phyloP scores from a whole-genome alignment of 1,140 invertebrate genomes.

The Drosophila busckii region DNA sequence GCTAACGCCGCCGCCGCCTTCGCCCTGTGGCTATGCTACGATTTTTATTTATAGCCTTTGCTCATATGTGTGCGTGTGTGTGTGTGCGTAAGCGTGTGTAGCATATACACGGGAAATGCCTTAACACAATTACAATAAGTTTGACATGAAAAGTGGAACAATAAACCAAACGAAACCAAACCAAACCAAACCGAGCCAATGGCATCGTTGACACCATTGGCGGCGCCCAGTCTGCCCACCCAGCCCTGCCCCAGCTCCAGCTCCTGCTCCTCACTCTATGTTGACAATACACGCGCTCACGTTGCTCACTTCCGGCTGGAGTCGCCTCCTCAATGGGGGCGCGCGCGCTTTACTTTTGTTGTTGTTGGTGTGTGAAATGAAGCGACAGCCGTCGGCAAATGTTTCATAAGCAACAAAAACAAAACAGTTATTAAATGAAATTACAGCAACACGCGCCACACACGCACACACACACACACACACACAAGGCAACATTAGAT shows the following conservation, averaged over 20 bases:
- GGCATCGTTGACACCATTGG: conserved; percentile 53
- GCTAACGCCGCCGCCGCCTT: conserved; percentile 3
- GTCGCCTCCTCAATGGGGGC: background rate
- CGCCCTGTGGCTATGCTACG: conserved; percentile 14
- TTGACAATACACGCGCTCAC: conserved; percentile 33
- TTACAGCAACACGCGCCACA: conserved; percentile 38
- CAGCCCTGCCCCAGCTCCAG: background rate
- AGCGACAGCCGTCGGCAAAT: conserved; percentile 70
- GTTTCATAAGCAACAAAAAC: conserved; percentile 71
- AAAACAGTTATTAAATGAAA: conserved; percentile 72
- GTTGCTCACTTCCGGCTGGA: conserved; percentile 52
- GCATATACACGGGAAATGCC: conserved; percentile 73
- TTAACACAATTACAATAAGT: conserved; percentile 76
- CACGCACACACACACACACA: background rate
- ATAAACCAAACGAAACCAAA: conserved; percentile 67
- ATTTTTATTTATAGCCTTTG: conserved; percentile 64
- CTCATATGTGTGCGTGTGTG: conserved; percentile 2
- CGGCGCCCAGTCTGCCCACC: conserved; percentile 37
- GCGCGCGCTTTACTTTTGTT: background rate
- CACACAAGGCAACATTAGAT: conserved; percentile 12
- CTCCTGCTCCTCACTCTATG: background rate
- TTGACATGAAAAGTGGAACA: conserved; percentile 77
- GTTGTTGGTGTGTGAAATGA: conserved; percentile 50
- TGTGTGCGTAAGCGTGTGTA: conserved; percentile 29
- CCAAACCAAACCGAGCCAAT: conserved; percentile 28